These are phyloP conservation scores for Centropristis striata DNA, from an alignment of 2,113 vertebrate species.

Conservation along the genomic window DNA sequence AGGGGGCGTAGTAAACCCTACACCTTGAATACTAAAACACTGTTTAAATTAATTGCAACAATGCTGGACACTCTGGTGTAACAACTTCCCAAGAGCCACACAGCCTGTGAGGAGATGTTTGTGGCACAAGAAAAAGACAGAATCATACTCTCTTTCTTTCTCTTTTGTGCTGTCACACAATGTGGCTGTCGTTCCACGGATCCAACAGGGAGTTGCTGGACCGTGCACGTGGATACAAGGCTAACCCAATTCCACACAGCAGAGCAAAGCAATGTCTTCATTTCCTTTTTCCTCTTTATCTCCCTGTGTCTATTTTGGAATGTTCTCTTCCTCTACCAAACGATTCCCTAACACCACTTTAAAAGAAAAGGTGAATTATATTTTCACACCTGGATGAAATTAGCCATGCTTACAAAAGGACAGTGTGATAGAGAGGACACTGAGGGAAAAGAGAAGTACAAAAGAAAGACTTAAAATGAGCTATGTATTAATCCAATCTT, in stretches of 20 bases:
- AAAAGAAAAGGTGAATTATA: conserved; percentile 31
- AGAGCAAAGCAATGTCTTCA: conserved; percentile 41
- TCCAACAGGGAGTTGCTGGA: conserved; percentile 21
- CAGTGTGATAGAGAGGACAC: conserved; percentile 39
- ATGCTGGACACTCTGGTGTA: conserved; percentile 1
- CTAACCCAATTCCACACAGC: conserved; percentile 34
- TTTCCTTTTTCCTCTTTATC: conserved; percentile 22
- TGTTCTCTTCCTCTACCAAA: conserved; percentile 27
- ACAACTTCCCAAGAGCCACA: conserved; percentile 9
- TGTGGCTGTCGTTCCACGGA: conserved; percentile 21
- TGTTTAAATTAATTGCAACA: conserved; percentile 30
- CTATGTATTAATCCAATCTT: conserved; percentile 42
- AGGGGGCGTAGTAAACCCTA: conserved; percentile 4
- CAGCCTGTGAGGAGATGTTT: background rate
- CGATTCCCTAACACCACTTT: conserved; percentile 27
- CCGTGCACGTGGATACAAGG: conserved; percentile 31
- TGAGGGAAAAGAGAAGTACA: conserved; percentile 26
- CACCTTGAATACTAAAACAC: conserved; percentile 36
- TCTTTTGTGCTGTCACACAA: conserved; percentile 46
- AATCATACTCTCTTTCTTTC: conserved; percentile 22
- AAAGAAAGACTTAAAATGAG: conserved; percentile 38
- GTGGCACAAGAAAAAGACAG: conserved; percentile 14
- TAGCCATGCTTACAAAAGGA: conserved; percentile 36
- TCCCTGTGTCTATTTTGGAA: background rate
- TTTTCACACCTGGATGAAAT: conserved; percentile 36